Percentiles rank a stretch among this genome's conserved stretches.
Evolutionary conservation across 2,113 vertebrate species (phyloP).

Genomic region (Tragelaphus scriptus): DNA sequence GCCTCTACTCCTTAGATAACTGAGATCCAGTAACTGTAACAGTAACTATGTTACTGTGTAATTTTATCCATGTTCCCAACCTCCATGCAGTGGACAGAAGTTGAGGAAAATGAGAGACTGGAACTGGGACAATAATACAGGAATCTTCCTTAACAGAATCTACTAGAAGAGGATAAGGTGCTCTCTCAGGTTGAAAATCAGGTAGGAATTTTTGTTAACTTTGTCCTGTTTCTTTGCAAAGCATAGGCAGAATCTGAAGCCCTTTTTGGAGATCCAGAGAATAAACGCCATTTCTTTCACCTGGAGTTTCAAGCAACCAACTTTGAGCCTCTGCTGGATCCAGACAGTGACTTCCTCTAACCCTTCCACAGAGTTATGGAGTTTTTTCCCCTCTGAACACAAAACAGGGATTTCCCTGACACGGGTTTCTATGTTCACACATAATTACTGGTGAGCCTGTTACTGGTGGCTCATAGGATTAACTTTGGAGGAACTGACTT

Average conservation of each 20-base stretch:
- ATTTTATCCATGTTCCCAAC: not conserved
- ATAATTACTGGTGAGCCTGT: not conserved
- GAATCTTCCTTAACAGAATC: constrained; percentile 14
- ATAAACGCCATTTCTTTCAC: not conserved
- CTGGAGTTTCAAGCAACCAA: not conserved
- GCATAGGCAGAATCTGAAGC: not conserved
- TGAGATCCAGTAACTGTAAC: not conserved
- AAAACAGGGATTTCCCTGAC: not conserved
- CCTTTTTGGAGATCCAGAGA: not conserved
- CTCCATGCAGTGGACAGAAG: not conserved
- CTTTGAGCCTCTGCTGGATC: not conserved
- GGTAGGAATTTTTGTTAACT: not conserved
- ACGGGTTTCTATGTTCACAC: not conserved
- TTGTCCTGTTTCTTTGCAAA: constrained; percentile 6
- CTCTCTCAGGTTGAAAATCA: not conserved
- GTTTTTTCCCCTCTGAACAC: not conserved
- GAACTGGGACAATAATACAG: not conserved
- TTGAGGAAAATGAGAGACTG: not conserved
- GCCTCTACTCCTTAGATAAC: not conserved
- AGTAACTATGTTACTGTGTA: not conserved
- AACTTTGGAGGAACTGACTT: not conserved
- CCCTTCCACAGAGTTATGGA: not conserved
- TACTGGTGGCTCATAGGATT: not conserved
- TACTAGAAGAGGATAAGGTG: not conserved
- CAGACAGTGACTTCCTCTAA: not conserved